These are phyloP conservation scores for Sceliomorpha sp. DNA, from an alignment of 2,888 invertebrate species.

Conservation along the genomic window DNA sequence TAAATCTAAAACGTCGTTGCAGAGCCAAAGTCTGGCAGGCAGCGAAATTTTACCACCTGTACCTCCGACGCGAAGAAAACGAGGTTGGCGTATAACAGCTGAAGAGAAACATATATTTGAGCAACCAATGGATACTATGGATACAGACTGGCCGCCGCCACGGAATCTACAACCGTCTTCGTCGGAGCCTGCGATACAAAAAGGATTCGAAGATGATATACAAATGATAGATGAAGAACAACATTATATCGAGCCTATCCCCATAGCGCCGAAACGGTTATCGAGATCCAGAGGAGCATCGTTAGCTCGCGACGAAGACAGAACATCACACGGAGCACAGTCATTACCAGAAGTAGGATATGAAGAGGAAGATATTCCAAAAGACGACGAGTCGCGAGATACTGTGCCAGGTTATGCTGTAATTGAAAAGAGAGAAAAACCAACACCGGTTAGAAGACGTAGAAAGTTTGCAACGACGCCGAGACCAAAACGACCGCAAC, in stretches of 20 bases:
- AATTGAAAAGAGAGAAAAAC: conserved; percentile 85
- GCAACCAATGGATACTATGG: conserved; percentile 32
- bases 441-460: conserved; percentile 82
- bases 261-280: conserved; percentile 82
- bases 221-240: conserved; percentile 74
- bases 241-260: conserved; percentile 84
- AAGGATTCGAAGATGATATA: conserved; percentile 38
- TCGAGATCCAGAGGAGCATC: conserved; percentile 82
- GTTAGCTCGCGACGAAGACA: conserved; percentile 83
- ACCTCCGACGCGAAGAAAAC: conserved; percentile 67
- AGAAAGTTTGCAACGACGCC: conserved; percentile 87
- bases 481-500: conserved; percentile 83
- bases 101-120: conserved; percentile 32
- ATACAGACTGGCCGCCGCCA: conserved; percentile 44
- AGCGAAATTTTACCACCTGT: conserved; percentile 58
- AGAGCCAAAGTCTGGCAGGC: conserved; percentile 65
- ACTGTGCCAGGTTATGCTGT: conserved; percentile 86
- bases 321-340: conserved; percentile 87
- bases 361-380: conserved; percentile 78
- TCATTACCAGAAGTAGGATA: conserved; percentile 82
- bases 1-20: conserved; percentile 71
- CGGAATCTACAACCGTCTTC: conserved; percentile 43
- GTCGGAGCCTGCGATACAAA: conserved; percentile 50
- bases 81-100: conserved; percentile 41
- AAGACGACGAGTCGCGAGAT: conserved; percentile 76